Base-by-base conservation (phyloP, 92 coral and sea anemone genomes). In the Phenganax marumi region DNA sequence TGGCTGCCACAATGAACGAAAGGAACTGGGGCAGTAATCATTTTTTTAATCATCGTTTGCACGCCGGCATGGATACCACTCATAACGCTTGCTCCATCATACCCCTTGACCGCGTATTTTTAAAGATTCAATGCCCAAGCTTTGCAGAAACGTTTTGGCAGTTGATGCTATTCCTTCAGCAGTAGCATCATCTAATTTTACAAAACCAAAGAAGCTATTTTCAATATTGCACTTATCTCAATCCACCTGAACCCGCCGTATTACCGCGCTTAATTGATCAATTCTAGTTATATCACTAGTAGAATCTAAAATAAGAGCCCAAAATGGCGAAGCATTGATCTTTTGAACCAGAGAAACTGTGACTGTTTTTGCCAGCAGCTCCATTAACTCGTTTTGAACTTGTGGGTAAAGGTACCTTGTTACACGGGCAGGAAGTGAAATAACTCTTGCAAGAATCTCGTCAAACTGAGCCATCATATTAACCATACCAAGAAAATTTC, bases 401-500 rank as follows among this genome's bases (percentile, higher is more conserved):
- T 52, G 50, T 50, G 58, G 79, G 79, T 63, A 50, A 52, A 52
- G 79, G 52, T 74, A 74, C 62, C 10, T 72, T 72, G 77, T 72
- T 72, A 55, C 77, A 72, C 24, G 77, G 77, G 54, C 77, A 25
- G 77, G 56, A 72, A 72, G 77, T 19, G 77, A 47, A 55, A 72
- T 72, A 72, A 46, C 54, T 72, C 10, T 49, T 72, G 56, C 77
- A 72, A 72, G 53, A 72, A 23, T 49, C 24, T 72, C 56, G 77
- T 72, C 56, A 49, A 25, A 74, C 79, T 74, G 79, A 50, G 79
- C 79, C 79, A 24, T 74, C 79, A 74, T 74, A 52, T 52, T 50
- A 14, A 74, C 64, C 79, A 74, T 74, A 52, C 79, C 79, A 74
- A 74, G 79, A 74, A 74, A 74, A 23, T 72, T 72, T 23, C 77